Evolutionary conservation across 2,888 invertebrate species (phyloP).

Genomic region (Thymelicus sylvestris): DNA sequence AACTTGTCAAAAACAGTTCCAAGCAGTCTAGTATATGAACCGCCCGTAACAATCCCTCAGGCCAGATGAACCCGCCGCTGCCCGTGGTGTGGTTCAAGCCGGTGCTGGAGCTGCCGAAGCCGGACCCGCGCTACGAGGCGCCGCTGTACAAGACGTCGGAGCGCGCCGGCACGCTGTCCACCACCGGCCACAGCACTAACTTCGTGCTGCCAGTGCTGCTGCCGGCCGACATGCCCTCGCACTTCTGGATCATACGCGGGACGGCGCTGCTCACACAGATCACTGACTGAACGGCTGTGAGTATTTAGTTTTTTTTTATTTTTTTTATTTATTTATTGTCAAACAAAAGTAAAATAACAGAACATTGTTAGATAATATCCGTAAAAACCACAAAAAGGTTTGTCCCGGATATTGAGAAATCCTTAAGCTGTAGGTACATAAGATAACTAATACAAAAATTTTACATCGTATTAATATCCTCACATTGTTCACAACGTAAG

Average conservation of each 20-base stretch:
- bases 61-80: conserved; percentile 90
- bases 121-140: conserved; percentile 88
- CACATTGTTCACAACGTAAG: no score
- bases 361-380: no score
- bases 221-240: conserved; percentile 86
- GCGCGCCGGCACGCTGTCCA: conserved; percentile 93
- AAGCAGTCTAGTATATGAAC: no score
- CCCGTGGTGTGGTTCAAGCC: conserved; percentile 88
- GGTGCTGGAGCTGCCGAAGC: conserved; percentile 83
- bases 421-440: no score
- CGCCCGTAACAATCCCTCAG: conserved; percentile 56
- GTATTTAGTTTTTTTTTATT: no score
- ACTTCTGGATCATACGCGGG: conserved; percentile 95
- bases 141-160: conserved; percentile 96
- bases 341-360: no score
- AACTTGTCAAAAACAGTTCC: no score
- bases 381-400: no score
- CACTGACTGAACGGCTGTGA: conserved; percentile 89
- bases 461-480: no score
- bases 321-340: no score
- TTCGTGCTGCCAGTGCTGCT: conserved; percentile 93
- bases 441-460: no score
- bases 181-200: conserved; percentile 97
- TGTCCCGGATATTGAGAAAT: no score
- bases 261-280: conserved; percentile 94